Conservation (phyloP, 2,888 invertebrate species). For the Heliconius ethilla region DNA sequence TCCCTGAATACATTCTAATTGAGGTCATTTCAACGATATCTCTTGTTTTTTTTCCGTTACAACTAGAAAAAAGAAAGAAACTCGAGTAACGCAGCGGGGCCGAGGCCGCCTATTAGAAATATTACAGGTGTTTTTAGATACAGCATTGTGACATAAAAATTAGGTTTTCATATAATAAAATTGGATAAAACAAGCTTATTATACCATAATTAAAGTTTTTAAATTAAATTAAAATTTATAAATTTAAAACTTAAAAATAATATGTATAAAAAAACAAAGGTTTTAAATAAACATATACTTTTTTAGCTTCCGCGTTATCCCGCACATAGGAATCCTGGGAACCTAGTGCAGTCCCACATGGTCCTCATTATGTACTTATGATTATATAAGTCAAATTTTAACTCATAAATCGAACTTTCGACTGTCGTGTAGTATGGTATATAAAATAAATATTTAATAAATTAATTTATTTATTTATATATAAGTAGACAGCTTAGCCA, state of each 20-base stretch:
- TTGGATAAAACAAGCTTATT: neutral
- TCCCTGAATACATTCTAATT: neutral
- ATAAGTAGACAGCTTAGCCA: no score
- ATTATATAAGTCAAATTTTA: no score
- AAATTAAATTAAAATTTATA: neutral
- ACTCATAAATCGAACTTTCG: no score
- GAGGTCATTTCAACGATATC: conserved; percentile 12
- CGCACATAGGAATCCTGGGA: neutral
- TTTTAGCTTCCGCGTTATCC: neutral
- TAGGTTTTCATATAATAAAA: neutral
- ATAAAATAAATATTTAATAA: no score
- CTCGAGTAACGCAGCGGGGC: conserved; percentile 5
- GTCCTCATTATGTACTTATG: neutral
- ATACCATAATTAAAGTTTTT: neutral
- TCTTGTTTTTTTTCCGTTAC: neutral
- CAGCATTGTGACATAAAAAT: conserved; percentile 2
- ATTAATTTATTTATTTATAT: no score
- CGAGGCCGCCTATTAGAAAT: conserved; percentile 22
- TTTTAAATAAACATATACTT: neutral
- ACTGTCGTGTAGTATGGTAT: no score
- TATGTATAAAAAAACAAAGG: neutral
- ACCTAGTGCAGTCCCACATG: neutral
- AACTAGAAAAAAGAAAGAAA: conserved; percentile 20
- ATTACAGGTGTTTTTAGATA: neutral
- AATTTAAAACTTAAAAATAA: neutral